These are phyloP conservation scores for Stomorhina lunata DNA, from an alignment of 2,888 invertebrate genomes.

Conservation along the genomic window DNA sequence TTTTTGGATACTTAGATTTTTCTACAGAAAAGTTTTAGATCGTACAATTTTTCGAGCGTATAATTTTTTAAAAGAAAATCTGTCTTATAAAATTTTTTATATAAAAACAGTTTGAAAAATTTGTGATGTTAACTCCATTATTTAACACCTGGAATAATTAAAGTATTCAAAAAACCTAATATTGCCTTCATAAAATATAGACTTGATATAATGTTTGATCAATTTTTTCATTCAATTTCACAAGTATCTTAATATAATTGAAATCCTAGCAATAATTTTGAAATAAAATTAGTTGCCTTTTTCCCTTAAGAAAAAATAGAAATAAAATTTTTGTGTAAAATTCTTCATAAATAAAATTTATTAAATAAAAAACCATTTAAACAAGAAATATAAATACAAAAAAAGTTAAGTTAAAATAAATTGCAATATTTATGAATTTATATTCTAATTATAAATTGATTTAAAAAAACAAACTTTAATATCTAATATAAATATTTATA, in stretches of 20 bases:
- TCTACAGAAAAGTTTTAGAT: too few species aligned
- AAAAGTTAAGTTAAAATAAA: conserved; percentile 11
- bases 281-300: conserved; percentile 53
- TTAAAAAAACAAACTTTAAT: not conserved
- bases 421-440: conserved; percentile 63
- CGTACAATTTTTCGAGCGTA: too few species aligned
- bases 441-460: conserved; percentile 33
- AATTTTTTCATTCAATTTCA: too few species aligned
- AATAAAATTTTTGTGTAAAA: not conserved
- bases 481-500: conserved; percentile 9
- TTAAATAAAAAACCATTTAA: not conserved
- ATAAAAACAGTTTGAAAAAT: too few species aligned
- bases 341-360: not conserved
- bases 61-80: too few species aligned
- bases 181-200: too few species aligned
- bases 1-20: too few species aligned
- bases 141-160: too few species aligned
- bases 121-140: too few species aligned
- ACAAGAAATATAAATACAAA: not conserved
- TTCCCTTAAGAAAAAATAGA: not conserved
- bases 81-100: too few species aligned
- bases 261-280: conserved; percentile 16
- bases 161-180: not conserved
- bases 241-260: not conserved
- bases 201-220: too few species aligned